A percentile compares a stretch with the other conserved stretches of the same genome.
These are phyloP conservation scores for Bagarius yarrelli DNA, from an alignment of 2,113 vertebrate genomes.

Conservation along the genomic window DNA sequence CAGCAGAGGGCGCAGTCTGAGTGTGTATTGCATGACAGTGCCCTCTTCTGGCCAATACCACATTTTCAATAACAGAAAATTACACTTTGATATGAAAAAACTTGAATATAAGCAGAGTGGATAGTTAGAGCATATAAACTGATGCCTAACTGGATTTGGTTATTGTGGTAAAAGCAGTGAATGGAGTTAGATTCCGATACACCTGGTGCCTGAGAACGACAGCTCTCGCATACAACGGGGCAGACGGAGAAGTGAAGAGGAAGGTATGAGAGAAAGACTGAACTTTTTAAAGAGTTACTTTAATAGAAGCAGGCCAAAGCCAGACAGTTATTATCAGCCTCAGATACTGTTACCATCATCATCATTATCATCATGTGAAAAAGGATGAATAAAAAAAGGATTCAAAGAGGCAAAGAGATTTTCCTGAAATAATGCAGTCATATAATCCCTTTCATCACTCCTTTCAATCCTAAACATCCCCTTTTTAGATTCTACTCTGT, in stretches of 20 bases:
- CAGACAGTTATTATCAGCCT: slow-evolving; percentile 59
- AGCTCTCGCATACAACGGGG: slow-evolving; percentile 3
- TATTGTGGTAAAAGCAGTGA: slow-evolving; percentile 17
- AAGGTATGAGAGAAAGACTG: not conserved
- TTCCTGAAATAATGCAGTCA: slow-evolving; percentile 53
- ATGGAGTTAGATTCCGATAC: slow-evolving; percentile 28
- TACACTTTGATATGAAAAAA: not conserved
- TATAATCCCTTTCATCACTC: slow-evolving; percentile 49
- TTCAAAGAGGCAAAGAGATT: slow-evolving; percentile 47
- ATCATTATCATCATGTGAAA: slow-evolving; percentile 37
- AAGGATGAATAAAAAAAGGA: slow-evolving; percentile 56
- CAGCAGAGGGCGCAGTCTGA: slow-evolving; percentile 46
- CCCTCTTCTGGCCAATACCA: slow-evolving; percentile 39
- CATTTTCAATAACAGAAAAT: not conserved
- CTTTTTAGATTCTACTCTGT: slow-evolving; percentile 17
- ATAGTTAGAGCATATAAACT: not conserved
- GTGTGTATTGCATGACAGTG: not conserved
- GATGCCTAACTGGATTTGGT: not conserved
- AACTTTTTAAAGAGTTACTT: not conserved
- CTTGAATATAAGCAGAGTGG: not conserved
- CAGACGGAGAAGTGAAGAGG: not conserved
- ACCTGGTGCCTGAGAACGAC: slow-evolving; percentile 17
- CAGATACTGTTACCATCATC: slow-evolving; percentile 60
- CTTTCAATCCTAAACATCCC: slow-evolving; percentile 54
- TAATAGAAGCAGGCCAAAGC: slow-evolving; percentile 62